Conservation (phyloP, 2,797 vertebrate genomes). For the Scyliorhinus canicula region DNA sequence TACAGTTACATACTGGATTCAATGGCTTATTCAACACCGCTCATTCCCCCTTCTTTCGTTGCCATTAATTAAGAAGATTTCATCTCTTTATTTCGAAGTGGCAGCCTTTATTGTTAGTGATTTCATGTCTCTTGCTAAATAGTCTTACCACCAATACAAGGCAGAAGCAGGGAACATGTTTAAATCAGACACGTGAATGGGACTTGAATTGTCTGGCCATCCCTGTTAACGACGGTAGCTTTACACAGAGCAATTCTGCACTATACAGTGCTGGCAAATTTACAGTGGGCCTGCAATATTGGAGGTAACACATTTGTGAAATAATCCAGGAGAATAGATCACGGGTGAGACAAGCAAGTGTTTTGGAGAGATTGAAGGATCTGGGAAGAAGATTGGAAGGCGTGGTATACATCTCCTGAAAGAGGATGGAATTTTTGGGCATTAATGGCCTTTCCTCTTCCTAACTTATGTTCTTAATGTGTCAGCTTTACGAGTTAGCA, state of each 20-base stretch:
- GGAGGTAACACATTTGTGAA: not conserved
- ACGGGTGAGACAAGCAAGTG: not conserved
- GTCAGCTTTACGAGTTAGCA: not conserved
- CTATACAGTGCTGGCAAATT: not conserved
- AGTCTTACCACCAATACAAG: not conserved
- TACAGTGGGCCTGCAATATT: not conserved
- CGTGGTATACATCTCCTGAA: not conserved
- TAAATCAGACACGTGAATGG: not conserved
- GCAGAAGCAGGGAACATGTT: not conserved
- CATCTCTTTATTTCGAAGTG: not conserved
- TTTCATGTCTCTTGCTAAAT: not conserved
- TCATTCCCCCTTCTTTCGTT: not conserved
- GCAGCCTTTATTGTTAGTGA: not conserved
- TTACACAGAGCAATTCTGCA: no score
- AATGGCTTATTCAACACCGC: not conserved
- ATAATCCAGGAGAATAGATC: not conserved
- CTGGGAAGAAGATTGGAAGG: not conserved
- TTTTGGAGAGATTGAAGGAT: not conserved
- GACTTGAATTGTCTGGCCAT: not conserved
- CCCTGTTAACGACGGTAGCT: not conserved
- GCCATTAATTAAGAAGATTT: not conserved
- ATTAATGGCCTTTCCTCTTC: not conserved
- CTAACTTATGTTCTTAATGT: slow-evolving; percentile 26
- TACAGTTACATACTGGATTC: not conserved
- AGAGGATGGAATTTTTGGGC: not conserved